A percentile compares a stretch with the other conserved stretches of the same genome.
phyloP scores from a whole-genome alignment of 2,113 vertebrate species.

The Cichladusa arquata region DNA sequence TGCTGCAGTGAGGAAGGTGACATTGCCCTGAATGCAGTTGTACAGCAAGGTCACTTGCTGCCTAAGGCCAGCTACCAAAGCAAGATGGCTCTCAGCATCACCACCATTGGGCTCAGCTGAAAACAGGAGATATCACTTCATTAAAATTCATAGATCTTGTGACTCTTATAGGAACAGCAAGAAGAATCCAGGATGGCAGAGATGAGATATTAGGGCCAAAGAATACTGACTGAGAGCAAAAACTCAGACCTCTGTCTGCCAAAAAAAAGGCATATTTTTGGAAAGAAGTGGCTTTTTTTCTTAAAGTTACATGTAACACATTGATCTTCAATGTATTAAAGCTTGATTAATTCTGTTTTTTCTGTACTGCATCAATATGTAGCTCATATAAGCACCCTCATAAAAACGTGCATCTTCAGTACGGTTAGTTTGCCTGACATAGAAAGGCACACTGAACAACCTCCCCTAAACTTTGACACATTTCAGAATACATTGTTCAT shows the following conservation, averaged over 20 bases:
- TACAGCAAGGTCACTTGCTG: not conserved
- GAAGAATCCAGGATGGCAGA: conserved; percentile 1
- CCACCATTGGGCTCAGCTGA: not conserved
- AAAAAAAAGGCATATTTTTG: not conserved
- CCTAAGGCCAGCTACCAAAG: not conserved
- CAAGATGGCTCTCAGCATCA: not conserved
- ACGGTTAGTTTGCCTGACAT: not conserved
- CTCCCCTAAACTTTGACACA: not conserved
- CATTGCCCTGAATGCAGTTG: not conserved
- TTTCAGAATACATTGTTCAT: not conserved
- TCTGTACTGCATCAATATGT: not conserved
- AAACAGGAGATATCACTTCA: conserved; percentile 33
- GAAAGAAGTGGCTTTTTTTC: not conserved
- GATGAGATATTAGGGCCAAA: conserved; percentile 1
- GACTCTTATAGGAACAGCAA: conserved; percentile 22
- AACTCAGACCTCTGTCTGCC: not conserved
- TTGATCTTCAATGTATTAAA: not conserved
- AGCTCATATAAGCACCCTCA: not conserved
- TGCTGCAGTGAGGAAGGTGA: conserved; percentile 35
- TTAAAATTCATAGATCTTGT: conserved; percentile 53
- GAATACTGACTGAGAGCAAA: conserved; percentile 6
- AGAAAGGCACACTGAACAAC: not conserved
- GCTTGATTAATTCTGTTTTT: conserved; percentile 12
- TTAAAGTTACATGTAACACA: not conserved
- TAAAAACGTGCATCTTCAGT: not conserved